A percentile compares a stretch with the other conserved stretches of the same genome.
phyloP scores from a whole-genome alignment of 2,113 vertebrate genomes.

The Nannospalax galili region DNA sequence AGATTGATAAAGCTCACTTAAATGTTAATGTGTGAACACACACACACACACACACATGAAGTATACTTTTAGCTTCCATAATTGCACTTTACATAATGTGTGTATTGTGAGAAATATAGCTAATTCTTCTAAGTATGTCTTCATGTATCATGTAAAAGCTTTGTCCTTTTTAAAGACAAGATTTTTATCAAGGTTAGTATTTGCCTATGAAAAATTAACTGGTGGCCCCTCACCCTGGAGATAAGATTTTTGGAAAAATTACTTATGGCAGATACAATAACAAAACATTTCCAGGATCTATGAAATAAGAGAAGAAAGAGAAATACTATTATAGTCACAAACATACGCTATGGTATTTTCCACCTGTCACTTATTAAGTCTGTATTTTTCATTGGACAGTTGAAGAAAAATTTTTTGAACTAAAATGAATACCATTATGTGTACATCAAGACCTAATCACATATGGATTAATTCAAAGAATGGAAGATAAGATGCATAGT shows the following conservation, averaged over 20 bases:
- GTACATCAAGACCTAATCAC: background rate
- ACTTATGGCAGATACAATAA: background rate
- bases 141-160: background rate
- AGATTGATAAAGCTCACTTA: background rate
- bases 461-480: slow-evolving; percentile 26
- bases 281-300: background rate
- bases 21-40: background rate
- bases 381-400: background rate
- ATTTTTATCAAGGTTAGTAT: background rate
- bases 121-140: background rate
- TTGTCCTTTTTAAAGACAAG: background rate
- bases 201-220: background rate
- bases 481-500: background rate
- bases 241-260: slow-evolving; percentile 14
- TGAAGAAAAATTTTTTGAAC: background rate
- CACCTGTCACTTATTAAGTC: background rate
- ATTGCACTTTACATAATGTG: background rate
- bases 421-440: background rate
- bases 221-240: background rate
- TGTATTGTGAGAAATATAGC: background rate
- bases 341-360: background rate
- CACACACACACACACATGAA: background rate
- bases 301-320: background rate
- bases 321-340: background rate
- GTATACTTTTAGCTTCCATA: background rate